Evolutionary conservation across 2,113 vertebrate species (phyloP).

Genomic region (Python bivittatus): DNA sequence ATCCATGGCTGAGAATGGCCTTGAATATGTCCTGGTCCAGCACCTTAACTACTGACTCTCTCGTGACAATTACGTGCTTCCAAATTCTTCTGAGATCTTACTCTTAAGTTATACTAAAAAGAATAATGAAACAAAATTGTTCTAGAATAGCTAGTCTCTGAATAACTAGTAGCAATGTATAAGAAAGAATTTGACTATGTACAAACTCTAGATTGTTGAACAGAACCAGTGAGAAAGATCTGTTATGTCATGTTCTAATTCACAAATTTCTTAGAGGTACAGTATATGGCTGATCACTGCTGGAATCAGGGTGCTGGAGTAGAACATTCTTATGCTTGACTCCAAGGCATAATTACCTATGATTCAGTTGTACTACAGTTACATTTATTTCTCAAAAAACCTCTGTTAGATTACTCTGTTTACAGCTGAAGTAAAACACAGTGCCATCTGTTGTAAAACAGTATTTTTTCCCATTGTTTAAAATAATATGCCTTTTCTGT

Average conservation of each 20-base stretch:
- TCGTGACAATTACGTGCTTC: not conserved
- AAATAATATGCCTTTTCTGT: not conserved
- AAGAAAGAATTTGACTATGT: not conserved
- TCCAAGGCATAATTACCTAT: not conserved
- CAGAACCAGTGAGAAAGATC: not conserved
- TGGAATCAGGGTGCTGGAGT: not conserved
- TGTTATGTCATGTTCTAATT: too few species aligned
- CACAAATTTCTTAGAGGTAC: not conserved
- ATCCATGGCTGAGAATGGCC: not conserved
- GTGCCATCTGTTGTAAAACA: not conserved
- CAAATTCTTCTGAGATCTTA: not conserved
- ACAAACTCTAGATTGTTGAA: not conserved
- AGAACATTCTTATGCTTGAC: not conserved
- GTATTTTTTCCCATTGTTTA: not conserved
- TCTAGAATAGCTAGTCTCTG: not conserved
- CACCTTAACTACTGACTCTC: not conserved
- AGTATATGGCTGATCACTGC: too few species aligned
- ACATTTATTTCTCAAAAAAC: not conserved
- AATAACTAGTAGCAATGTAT: not conserved
- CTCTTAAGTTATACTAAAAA: not conserved
- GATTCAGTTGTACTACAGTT: not conserved
- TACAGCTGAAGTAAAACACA: constrained; percentile 8
- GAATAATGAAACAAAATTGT: not conserved
- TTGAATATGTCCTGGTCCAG: not conserved
- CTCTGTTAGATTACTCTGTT: not conserved